Conservation (phyloP, 1,140 invertebrate genomes). For the Euwallacea fornicatus region DNA sequence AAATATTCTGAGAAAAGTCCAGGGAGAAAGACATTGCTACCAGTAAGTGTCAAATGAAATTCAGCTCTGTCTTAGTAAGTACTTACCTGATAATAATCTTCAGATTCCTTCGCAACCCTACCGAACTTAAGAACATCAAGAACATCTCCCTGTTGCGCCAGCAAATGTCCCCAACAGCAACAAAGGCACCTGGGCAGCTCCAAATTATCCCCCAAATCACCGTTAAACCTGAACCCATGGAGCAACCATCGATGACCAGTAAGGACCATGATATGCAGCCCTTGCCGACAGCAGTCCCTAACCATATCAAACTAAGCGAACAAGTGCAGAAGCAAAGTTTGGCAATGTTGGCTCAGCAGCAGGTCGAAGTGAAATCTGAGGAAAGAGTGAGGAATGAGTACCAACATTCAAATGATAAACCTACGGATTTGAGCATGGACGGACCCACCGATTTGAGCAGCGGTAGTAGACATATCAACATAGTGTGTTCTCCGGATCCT, state of each 20-base stretch:
- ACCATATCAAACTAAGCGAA: constrained; percentile 29
- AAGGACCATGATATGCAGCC: constrained; percentile 9
- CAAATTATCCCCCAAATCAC: constrained; percentile 40
- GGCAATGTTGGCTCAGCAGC: constrained; percentile 12
- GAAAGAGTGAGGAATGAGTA: constrained; percentile 24
- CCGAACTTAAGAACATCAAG: constrained; percentile 89
- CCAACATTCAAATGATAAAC: constrained; percentile 51
- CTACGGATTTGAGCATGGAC: constrained; percentile 58
- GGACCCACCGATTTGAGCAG: constrained; percentile 50
- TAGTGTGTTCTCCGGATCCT: constrained; percentile 52
- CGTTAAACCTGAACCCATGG: constrained; percentile 50
- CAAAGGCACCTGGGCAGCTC: constrained; percentile 38
- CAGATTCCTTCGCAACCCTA: constrained; percentile 85
- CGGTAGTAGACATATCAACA: constrained; percentile 47
- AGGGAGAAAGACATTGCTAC: constrained; percentile 95
- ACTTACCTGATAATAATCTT: constrained; percentile 38
- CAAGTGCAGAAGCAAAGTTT: constrained; percentile 27
- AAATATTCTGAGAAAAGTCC: constrained; percentile 95
- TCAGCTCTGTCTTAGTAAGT: neutral
- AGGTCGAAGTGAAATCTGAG: constrained; percentile 35
- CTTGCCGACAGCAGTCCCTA: constrained; percentile 16
- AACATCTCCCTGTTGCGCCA: constrained; percentile 88
- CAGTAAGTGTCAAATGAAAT: constrained; percentile 69
- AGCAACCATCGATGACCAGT: constrained; percentile 26
- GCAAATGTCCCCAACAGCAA: constrained; percentile 71